Percentiles rank a stretch among this genome's conserved stretches.
Evolutionary conservation across 2,888 invertebrate genomes (phyloP).

Genomic region (Notodonta dromedarius): DNA sequence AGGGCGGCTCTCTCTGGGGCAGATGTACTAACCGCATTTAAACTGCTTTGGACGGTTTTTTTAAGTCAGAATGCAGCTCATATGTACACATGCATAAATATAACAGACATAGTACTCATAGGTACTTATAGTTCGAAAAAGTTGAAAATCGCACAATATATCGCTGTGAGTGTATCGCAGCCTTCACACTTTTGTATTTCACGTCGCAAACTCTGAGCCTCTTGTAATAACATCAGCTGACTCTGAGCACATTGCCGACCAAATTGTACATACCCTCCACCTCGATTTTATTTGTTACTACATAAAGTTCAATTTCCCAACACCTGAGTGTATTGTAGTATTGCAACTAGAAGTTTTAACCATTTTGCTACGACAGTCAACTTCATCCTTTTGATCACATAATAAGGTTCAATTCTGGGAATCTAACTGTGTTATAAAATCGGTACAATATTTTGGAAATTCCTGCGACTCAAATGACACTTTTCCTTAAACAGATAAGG

Average conservation of each 20-base stretch:
- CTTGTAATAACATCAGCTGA: conserved; percentile 16
- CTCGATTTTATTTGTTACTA: neutral
- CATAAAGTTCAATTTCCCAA: neutral
- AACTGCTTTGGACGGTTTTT: too few species aligned
- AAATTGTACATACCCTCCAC: neutral
- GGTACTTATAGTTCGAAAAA: too few species aligned
- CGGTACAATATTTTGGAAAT: neutral
- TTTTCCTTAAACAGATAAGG: conserved; percentile 1
- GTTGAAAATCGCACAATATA: neutral
- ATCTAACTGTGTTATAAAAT: neutral
- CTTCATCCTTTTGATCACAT: neutral
- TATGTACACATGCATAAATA: too few species aligned
- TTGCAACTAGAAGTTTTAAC: neutral
- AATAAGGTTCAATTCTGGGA: neutral
- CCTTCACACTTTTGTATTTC: neutral
- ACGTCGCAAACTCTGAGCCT: conserved; percentile 7
- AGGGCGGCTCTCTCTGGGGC: too few species aligned
- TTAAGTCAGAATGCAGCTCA: too few species aligned
- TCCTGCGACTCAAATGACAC: neutral
- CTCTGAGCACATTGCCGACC: neutral
- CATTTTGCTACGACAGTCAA: neutral
- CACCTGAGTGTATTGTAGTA: neutral
- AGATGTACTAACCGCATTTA: too few species aligned
- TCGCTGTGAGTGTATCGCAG: neutral
- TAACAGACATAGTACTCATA: too few species aligned